Evolutionary conservation across 2,797 vertebrate genomes (phyloP).

Genomic region (Streptopelia turtur): DNA sequence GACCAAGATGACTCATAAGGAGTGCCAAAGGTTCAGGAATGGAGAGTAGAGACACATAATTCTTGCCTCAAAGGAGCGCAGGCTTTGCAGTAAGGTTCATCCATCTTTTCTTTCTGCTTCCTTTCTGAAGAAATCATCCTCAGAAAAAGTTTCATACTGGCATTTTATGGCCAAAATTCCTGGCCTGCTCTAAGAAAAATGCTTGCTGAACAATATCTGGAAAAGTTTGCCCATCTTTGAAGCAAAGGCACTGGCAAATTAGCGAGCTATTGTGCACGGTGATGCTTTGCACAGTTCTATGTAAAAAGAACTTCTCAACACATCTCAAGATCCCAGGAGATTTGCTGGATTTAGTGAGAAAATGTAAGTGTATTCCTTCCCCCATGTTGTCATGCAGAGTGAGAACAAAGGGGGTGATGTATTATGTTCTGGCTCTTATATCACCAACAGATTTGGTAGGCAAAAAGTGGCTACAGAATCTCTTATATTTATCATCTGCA

Average conservation of each 20-base stretch:
- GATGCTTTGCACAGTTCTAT: slow-evolving; percentile 9
- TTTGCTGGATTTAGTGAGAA: slow-evolving; percentile 35
- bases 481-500: background rate
- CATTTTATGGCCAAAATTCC: slow-evolving; percentile 25
- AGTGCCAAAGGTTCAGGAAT: background rate
- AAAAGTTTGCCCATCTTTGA: slow-evolving; percentile 18
- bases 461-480: background rate
- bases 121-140: background rate
- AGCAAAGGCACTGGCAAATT: slow-evolving; percentile 35
- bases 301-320: slow-evolving; percentile 24
- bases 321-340: slow-evolving; percentile 11
- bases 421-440: background rate
- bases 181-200: slow-evolving; percentile 24
- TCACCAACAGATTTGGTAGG: slow-evolving; percentile 3
- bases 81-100: background rate
- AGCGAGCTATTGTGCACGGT: slow-evolving; percentile 20
- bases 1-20: background rate
- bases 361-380: slow-evolving; percentile 25
- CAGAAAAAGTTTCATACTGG: background rate
- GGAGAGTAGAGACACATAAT: background rate
- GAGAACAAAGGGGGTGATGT: slow-evolving; percentile 11
- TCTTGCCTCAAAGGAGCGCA: background rate
- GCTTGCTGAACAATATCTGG: slow-evolving; percentile 39
- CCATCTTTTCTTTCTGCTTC: slow-evolving; percentile 4
- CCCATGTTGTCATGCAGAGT: background rate